Evolutionary conservation across 1,140 invertebrate species (phyloP).

Genomic region (Helicoverpa armigera): DNA sequence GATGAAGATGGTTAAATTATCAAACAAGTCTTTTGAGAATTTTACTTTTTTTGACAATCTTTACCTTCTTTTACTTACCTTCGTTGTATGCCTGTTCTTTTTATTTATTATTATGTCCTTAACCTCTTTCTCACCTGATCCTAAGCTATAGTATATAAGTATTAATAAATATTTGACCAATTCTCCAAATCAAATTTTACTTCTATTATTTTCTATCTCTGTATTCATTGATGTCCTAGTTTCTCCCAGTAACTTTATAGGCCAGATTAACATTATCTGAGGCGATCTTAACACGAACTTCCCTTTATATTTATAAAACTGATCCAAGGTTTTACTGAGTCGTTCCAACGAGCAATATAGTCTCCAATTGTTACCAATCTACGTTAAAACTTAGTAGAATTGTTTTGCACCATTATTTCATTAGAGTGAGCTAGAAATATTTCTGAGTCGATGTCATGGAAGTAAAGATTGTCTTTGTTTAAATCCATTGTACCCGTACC

Average conservation of each 20-base stretch:
- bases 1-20: no score
- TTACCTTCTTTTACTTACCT: no score
- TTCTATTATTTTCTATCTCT: neutral
- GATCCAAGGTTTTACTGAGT: constrained; percentile 11
- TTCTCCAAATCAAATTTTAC: no score
- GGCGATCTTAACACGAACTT: neutral
- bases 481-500: neutral
- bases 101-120: no score
- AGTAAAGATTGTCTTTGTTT: constrained; percentile 14
- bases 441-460: constrained; percentile 34
- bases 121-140: no score
- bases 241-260: constrained; percentile 12
- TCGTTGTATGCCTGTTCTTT: no score
- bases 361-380: constrained; percentile 48
- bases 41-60: no score
- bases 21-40: no score
- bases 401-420: constrained; percentile 73
- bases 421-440: constrained; percentile 54
- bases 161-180: no score
- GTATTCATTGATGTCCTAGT: neutral
- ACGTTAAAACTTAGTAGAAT: constrained; percentile 59
- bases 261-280: neutral
- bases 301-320: constrained; percentile 32
- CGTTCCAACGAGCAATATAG: neutral
- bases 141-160: no score